Evolutionary conservation across 2,888 invertebrate genomes (phyloP).

Genomic region (Patella caerulea): DNA sequence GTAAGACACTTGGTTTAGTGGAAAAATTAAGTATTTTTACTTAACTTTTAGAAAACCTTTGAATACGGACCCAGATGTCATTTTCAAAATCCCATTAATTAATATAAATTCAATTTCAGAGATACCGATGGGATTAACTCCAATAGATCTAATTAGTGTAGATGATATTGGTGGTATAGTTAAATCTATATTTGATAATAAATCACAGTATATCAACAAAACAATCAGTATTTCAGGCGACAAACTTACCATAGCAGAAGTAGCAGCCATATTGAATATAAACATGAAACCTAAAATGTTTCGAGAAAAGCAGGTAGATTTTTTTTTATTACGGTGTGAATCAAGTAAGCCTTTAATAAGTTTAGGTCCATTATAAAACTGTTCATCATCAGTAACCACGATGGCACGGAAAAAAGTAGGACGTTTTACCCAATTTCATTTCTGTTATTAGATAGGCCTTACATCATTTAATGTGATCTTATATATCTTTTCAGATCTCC

Average conservation of each 20-base stretch:
- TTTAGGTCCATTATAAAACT: background rate
- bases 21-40: too few species aligned
- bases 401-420: too few species aligned
- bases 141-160: constrained; percentile 59
- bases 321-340: background rate
- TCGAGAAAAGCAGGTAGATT: constrained; percentile 60
- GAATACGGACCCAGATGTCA: too few species aligned
- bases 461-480: too few species aligned
- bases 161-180: constrained; percentile 64
- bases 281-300: constrained; percentile 50
- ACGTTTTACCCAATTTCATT: too few species aligned
- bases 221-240: constrained; percentile 63
- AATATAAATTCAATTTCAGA: constrained; percentile 39
- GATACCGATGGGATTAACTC: constrained; percentile 61
- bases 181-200: constrained; percentile 44
- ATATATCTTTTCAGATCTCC: constrained; percentile 77
- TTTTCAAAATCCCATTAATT: too few species aligned
- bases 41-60: too few species aligned
- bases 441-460: too few species aligned
- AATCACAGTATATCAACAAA: constrained; percentile 46
- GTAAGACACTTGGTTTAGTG: too few species aligned
- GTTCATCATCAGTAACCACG: background rate
- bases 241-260: constrained; percentile 59
- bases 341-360: background rate
- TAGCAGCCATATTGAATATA: constrained; percentile 53